Percentiles rank a stretch among this genome's conserved stretches.
phyloP scores from a whole-genome alignment of 37 sponge, comb jelly and placozoan genomes.

The Haliclona indistincta region DNA sequence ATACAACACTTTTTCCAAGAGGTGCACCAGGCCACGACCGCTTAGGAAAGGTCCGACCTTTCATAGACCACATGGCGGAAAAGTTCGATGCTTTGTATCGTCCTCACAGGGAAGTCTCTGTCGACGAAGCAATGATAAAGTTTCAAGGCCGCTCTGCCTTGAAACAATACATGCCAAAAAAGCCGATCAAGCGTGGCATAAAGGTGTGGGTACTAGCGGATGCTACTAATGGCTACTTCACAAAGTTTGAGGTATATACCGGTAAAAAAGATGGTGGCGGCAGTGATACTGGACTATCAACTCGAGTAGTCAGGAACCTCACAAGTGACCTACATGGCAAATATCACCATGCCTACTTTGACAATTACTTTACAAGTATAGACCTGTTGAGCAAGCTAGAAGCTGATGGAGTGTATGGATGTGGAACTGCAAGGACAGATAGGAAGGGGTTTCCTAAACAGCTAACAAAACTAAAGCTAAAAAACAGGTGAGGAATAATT shows the following conservation, averaged over 20 bases:
- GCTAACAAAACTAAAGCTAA: not conserved
- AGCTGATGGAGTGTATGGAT: not conserved
- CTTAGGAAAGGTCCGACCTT: slow-evolving; percentile 30
- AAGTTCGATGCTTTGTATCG: slow-evolving; percentile 15
- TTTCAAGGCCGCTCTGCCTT: slow-evolving; percentile 36
- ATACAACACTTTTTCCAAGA: slow-evolving; percentile 8
- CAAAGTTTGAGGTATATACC: slow-evolving; percentile 23
- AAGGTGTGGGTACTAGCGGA: slow-evolving; percentile 56
- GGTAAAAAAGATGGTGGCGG: slow-evolving; percentile 17
- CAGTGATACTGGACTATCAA: slow-evolving; percentile 4
- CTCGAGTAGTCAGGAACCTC: slow-evolving; percentile 20
- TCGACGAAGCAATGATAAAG: slow-evolving; percentile 52
- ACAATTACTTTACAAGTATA: slow-evolving; percentile 37
- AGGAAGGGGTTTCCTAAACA: slow-evolving; percentile 22
- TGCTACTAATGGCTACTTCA: slow-evolving; percentile 16
- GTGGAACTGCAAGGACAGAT: slow-evolving; percentile 20
- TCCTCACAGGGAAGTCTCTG: slow-evolving; percentile 2
- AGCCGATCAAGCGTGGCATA: slow-evolving; percentile 36
- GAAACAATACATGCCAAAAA: slow-evolving; percentile 39
- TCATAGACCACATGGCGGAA: not conserved
- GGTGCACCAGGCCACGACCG: slow-evolving; percentile 11
- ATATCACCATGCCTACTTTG: slow-evolving; percentile 18
- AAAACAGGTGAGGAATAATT: slow-evolving; percentile 3
- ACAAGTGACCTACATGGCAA: not conserved
- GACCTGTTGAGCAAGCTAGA: not conserved